Evolutionary conservation across 2,797 vertebrate species (phyloP), one percentile per base, ranked within the genome.

Genomic region (Myoxocephalus aenaeus): DNA sequence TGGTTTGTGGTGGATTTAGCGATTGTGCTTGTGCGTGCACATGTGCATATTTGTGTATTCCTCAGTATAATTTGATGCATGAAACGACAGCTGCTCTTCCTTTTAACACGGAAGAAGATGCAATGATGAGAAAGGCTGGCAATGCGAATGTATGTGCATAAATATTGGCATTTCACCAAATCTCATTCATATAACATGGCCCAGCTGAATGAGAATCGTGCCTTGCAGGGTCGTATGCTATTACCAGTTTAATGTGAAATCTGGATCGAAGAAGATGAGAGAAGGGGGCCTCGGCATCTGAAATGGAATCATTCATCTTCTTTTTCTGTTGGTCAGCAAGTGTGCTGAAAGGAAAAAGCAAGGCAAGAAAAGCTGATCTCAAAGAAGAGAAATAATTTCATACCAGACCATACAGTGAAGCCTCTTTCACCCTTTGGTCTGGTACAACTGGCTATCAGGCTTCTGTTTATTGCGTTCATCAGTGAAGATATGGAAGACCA

Each of bases 101-200:
- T 82, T 70, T 87, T 80, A 57, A 69, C 63, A 50, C 73, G 22
- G 85, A 88, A 81, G 73, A 66, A 71, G 92, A 87, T 80, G 89
- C 86, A 72, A 82, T 92, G 88, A 93, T 92, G 90, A 88, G 70
- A 90, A 87, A 74, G 81, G 78, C 85, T 88, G 82, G 40, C 85
- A 85, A 90, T 92, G 87, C 5, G 89, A 95, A 95, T 95, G 87
- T 95, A 95, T 96, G 94, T 95, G 94, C 95, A 95, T 95, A 95
- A 95, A 95, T 95, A 95, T 95, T 94, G 94, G 86, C 92, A 93
- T 95, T 94, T 95, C 88, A 90, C 91, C 88, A 92, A 90, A 93
- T 92, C 94, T 95, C 95, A 95, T 95, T 95, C 94, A 95, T 95
- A 95, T 93, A 94, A 95, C 92, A 95, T 94, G 92, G 89, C 86